Base-by-base conservation (phyloP, 2,113 vertebrate genomes). In the Acanthochromis polyacanthus region DNA sequence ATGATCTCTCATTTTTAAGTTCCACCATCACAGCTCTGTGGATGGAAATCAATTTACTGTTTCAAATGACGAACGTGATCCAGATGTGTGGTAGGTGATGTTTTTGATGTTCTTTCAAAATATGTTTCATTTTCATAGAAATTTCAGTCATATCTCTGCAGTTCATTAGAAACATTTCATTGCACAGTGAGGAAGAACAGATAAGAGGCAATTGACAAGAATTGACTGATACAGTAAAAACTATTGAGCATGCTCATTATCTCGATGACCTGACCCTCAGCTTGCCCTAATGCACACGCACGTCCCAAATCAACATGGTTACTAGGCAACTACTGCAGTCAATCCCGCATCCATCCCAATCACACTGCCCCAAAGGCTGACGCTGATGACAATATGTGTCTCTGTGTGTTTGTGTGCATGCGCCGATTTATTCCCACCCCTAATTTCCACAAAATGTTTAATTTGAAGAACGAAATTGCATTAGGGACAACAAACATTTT, bases 251-350 rank as follows among this genome's bases (percentile, higher is more conserved):
- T 61, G 57, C 50, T 85, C 74, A 76, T 85, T 80, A 79, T 75
- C 59, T 83, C 4, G 5, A 79, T 83, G 77, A 84, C 84, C 71
- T 69, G 83, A 78, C 71, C 84, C 71, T 52, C 71, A 64, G 75
- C n/a, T 73, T 71, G 65, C 66, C 67, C 79, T 6, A 8, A 63
- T 19, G 32, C n/a, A 58, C 64, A 66, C 55, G 23, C 64, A 58
- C 43, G 45, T 20, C 28, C 76, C 2, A 11, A 52, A 68, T 83
- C 69, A 76, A 69, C 78, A 38, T 36, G 36, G 83, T 91, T 88
- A 84, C 79, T 76, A 84, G 75, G 86, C 79, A 92, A 88, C 69
- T 43, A 62, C 82, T 67, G 50, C 71, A 81, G 51, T 76, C 64
- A 71, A 61, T 22, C 40, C 59, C 17, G 20, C 25, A 62, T 78